phyloP scores from a whole-genome alignment of 1,140 invertebrate species.

The Bombus fervidus region DNA sequence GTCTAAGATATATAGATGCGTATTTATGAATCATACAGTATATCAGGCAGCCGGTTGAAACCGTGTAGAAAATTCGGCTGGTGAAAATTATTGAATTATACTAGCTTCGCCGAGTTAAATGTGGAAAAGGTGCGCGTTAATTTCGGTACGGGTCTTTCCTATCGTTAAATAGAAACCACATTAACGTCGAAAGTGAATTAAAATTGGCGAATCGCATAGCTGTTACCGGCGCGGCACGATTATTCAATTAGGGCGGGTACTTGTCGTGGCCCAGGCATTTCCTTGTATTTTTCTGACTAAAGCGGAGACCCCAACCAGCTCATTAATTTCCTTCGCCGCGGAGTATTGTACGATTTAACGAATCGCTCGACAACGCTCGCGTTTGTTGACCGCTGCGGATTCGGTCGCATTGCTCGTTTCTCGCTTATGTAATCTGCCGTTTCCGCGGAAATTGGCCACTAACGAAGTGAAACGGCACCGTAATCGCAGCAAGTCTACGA shows the following conservation, averaged over 20 bases:
- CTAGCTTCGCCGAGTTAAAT: no score
- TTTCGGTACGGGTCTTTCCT: constrained; percentile 20
- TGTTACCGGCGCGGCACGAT: not conserved
- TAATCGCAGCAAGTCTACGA: constrained; percentile 11
- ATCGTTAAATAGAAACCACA: constrained; percentile 1
- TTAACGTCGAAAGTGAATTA: constrained; percentile 22
- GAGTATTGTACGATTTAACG: constrained; percentile 39
- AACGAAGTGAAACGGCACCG: constrained; percentile 45
- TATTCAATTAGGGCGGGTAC: constrained; percentile 21
- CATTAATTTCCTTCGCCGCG: constrained; percentile 39
- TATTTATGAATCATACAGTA: no score
- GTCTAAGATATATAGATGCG: no score
- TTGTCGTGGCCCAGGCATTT: not conserved
- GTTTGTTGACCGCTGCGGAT: constrained; percentile 42
- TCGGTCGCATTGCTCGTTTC: constrained; percentile 45
- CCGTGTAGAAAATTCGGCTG: no score
- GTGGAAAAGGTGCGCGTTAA: not conserved
- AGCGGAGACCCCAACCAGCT: not conserved
- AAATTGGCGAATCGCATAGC: constrained; percentile 11
- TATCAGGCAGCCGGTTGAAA: no score
- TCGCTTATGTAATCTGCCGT: constrained; percentile 43
- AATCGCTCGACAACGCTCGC: constrained; percentile 49
- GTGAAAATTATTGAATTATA: no score
- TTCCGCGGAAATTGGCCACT: constrained; percentile 51
- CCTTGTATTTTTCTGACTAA: not conserved